These are phyloP conservation scores for Salvelinus sp. DNA, from an alignment of 2,113 vertebrate genomes.

Conservation along the genomic window DNA sequence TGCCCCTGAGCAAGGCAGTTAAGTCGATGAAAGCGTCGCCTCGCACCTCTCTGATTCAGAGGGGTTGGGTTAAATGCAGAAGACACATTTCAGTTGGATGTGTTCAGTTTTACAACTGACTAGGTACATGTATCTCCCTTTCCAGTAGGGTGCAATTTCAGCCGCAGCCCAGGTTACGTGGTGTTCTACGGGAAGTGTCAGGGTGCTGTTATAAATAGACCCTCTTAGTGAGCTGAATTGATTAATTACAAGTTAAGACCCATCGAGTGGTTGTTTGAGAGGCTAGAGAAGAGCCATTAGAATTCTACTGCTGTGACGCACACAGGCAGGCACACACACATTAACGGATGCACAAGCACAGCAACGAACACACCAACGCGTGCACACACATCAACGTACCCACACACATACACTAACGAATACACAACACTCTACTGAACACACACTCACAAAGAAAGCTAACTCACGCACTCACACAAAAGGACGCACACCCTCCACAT, in stretches of 20 bases:
- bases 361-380: neutral
- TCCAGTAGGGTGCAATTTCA: neutral
- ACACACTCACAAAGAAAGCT: neutral
- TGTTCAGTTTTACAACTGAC: too few species aligned
- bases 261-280: constrained; percentile 53
- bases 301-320: constrained; percentile 55
- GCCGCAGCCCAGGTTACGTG: neutral
- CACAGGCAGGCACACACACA: constrained; percentile 22
- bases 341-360: neutral
- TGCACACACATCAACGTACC: neutral
- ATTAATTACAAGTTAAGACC: constrained; percentile 68
- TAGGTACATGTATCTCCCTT: too few species aligned
- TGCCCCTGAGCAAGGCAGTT: too few species aligned
- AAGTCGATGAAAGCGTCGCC: too few species aligned
- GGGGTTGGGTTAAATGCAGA: too few species aligned
- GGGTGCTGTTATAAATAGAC: constrained; percentile 56
- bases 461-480: neutral
- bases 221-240: constrained; percentile 63
- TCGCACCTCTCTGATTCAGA: too few species aligned
- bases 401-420: neutral
- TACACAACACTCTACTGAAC: neutral
- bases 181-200: neutral
- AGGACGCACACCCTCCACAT: constrained; percentile 16
- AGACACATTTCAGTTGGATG: too few species aligned
- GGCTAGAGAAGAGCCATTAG: constrained; percentile 55